Conservation (phyloP, 2,113 vertebrate genomes). For the Cacatua alba region DNA sequence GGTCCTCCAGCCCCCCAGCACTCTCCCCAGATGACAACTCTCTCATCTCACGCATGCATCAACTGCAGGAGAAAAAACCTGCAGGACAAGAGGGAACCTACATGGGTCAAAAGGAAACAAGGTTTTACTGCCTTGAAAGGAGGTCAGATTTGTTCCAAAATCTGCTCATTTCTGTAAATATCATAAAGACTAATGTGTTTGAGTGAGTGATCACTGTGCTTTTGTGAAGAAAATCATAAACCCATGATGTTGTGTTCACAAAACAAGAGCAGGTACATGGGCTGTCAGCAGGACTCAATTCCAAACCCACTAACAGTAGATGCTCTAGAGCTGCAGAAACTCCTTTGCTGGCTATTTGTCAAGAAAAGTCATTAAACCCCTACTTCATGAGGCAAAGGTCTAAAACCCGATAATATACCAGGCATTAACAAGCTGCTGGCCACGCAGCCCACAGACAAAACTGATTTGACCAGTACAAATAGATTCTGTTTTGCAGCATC, state of each 20-base stretch:
- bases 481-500: neutral
- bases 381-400: neutral
- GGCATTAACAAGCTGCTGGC: neutral
- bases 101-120: neutral
- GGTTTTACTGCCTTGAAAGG: neutral
- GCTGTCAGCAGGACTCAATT: neutral
- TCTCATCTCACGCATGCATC: fast-evolving
- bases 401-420: neutral
- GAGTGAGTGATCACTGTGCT: neutral
- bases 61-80: neutral
- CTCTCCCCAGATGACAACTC: neutral
- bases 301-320: neutral
- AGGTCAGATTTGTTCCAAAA: neutral
- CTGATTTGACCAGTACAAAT: neutral
- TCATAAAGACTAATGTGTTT: neutral
- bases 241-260: neutral
- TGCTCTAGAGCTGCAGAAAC: neutral
- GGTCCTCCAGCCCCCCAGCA: neutral
- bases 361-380: neutral
- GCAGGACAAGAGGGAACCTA: neutral
- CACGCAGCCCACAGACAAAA: neutral
- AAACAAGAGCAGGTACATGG: neutral
- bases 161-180: neutral
- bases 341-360: neutral
- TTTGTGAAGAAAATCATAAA: neutral